These are phyloP conservation scores for Drosophila oshimai DNA, from an alignment of 1,140 invertebrate species.

Conservation along the genomic window DNA sequence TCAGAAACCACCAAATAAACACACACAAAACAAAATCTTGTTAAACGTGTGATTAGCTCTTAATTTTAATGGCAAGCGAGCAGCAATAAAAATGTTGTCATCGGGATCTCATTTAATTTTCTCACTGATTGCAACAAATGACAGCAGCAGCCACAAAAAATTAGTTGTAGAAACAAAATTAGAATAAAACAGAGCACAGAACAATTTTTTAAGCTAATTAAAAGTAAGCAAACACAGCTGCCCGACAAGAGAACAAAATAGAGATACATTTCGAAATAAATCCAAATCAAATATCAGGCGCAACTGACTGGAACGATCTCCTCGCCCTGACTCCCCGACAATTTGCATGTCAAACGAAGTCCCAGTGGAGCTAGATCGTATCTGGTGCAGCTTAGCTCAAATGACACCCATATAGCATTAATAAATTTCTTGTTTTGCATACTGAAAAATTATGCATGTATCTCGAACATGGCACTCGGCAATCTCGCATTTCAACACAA, in stretches of 20 bases:
- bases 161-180: slow-evolving; percentile 23
- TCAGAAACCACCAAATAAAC: slow-evolving; percentile 30
- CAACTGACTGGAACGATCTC: slow-evolving; percentile 40
- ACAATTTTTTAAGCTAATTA: slow-evolving; percentile 65
- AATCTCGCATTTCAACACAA: slow-evolving; percentile 51
- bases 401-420: slow-evolving; percentile 53
- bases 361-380: slow-evolving; percentile 40
- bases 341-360: slow-evolving; percentile 73
- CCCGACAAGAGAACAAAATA: slow-evolving; percentile 5
- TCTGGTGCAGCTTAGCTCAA: slow-evolving; percentile 51
- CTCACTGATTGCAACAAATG: slow-evolving; percentile 76
- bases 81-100: slow-evolving; percentile 39
- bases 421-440: slow-evolving; percentile 45
- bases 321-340: too few relatives aligned
- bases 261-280: slow-evolving; percentile 46
- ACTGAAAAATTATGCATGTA: slow-evolving; percentile 52
- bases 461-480: slow-evolving; percentile 40
- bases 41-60: slow-evolving; percentile 52
- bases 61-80: slow-evolving; percentile 48
- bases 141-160: slow-evolving; percentile 50
- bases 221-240: slow-evolving; percentile 46
- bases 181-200: slow-evolving; percentile 14
- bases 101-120: slow-evolving; percentile 51
- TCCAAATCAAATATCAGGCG: slow-evolving; percentile 58
- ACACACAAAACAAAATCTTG: slow-evolving; percentile 37